Evolutionary conservation across 2,888 invertebrate genomes (phyloP).

Genomic region (Stictocephala bisonia): DNA sequence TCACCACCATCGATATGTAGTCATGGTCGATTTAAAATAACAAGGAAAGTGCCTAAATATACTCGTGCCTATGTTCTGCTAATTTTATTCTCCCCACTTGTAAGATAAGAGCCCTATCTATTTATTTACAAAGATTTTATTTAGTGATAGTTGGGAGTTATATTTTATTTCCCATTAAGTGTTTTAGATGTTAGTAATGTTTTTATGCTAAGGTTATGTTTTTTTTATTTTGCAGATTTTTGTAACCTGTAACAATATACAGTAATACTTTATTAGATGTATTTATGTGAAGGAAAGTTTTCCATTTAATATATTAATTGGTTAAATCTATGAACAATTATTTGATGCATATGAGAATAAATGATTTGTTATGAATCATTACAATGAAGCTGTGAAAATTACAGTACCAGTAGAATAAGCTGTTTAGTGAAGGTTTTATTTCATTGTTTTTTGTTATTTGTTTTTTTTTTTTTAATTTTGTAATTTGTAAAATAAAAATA

Average conservation of each 20-base stretch:
- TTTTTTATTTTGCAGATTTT: slow-evolving; percentile 28
- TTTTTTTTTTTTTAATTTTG: too few species aligned
- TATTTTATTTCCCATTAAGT: slow-evolving; percentile 21
- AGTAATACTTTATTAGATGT: slow-evolving; percentile 33
- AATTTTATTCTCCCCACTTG: slow-evolving; percentile 12
- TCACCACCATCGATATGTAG: background rate
- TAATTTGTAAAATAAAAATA: too few species aligned
- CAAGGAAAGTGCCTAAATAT: slow-evolving; percentile 32
- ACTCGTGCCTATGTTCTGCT: slow-evolving; percentile 15
- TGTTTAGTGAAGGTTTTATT: too few species aligned
- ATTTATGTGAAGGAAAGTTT: slow-evolving; percentile 21
- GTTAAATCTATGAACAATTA: too few species aligned
- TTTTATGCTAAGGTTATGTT: slow-evolving; percentile 33
- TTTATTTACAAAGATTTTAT: slow-evolving; percentile 41
- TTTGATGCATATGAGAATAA: too few species aligned
- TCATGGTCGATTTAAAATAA: background rate
- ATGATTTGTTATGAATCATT: too few species aligned
- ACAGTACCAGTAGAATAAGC: too few species aligned
- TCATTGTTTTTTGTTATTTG: too few species aligned
- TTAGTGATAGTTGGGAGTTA: slow-evolving; percentile 22
- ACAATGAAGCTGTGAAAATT: too few species aligned
- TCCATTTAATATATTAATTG: background rate
- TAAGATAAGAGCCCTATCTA: slow-evolving; percentile 21
- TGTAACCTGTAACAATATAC: slow-evolving; percentile 23
- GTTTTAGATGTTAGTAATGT: slow-evolving; percentile 30